phyloP scores from a whole-genome alignment of 2,113 vertebrate genomes.

The Misgurnus mizolepis region DNA sequence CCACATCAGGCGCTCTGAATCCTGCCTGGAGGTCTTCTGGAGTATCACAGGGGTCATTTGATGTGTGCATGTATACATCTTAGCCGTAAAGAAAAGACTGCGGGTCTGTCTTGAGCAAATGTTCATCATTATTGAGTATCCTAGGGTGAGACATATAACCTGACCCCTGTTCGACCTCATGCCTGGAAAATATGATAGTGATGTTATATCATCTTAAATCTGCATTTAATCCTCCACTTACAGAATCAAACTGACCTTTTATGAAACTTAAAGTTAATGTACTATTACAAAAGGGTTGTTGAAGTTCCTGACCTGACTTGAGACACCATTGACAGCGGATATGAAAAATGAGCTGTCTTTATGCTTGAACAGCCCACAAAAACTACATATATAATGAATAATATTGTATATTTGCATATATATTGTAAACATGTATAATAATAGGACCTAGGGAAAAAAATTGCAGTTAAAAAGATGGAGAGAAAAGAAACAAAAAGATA shows the following conservation, averaged over 20 bases:
- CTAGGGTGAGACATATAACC: background rate
- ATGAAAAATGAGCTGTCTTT: no score
- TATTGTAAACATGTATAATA: background rate
- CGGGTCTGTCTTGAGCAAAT: conserved; percentile 8
- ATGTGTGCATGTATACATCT: conserved; percentile 25
- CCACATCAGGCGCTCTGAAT: conserved; percentile 18
- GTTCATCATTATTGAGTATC: background rate
- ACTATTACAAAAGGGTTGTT: background rate
- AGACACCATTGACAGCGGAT: no score
- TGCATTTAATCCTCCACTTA: background rate
- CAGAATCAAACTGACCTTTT: background rate
- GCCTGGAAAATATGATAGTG: background rate
- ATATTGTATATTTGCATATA: background rate
- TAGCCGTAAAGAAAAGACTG: background rate
- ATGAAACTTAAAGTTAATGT: background rate
- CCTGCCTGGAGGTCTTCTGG: conserved; percentile 15
- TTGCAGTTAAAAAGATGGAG: conserved; percentile 30
- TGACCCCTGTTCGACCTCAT: background rate
- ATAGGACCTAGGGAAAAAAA: background rate
- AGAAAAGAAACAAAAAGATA: conserved; percentile 13
- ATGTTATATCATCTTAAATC: background rate
- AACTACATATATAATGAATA: background rate
- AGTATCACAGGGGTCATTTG: conserved; percentile 2
- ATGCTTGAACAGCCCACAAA: background rate
- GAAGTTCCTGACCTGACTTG: background rate